Base-by-base conservation (phyloP, 2,113 vertebrate genomes). In the Ciconia maguari region DNA sequence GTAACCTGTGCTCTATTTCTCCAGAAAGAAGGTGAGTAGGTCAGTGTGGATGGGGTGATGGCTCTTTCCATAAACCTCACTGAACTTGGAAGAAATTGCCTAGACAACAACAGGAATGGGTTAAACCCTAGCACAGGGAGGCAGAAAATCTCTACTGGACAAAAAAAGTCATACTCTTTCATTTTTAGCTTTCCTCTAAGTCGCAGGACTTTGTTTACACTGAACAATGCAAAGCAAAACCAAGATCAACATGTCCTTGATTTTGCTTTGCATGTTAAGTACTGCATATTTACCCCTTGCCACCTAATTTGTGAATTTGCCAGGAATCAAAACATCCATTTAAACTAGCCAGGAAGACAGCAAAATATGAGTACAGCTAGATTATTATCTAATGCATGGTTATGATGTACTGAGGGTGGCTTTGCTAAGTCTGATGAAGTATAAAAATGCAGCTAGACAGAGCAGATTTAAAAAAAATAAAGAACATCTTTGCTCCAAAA, bases 301-400 rank as follows among this genome's bases (percentile, higher is more conserved):
- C 85, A 93, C 96, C 93, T 95, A 69, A 93, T 92, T 92, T 96
- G 89, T 89, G 83, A 90, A 70, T 95, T 93, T 94, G 83, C 90
- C 91, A 93, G 74, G 83, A 96, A 79, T 88, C 54, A 81, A 85
- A 95, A 69, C 61, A 86, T 68, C 54, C 66, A 76, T 93, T 94
- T 94, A 79, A 95, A 85, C 51, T 72, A 76, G 55, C 41, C 80
- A 91, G 71, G 42, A 94, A 68, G 52, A 85, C 7, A 88, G 54
- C 24, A 95, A 87, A 96, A 69, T 68, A 74, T 16, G 55, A 90
- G 27, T 71, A 55, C 69, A 75, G n/a, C 65, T 81, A 81, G 83
- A 87, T 83, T 17, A 68, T 72, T 86, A 83, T 89, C 90, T 82
- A 36, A 65, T 66, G 25, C 41, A 27, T 38, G 9, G 66, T 38